Evolutionary conservation across 1,140 invertebrate species (phyloP).

Genomic region (Ceratina japonica): DNA sequence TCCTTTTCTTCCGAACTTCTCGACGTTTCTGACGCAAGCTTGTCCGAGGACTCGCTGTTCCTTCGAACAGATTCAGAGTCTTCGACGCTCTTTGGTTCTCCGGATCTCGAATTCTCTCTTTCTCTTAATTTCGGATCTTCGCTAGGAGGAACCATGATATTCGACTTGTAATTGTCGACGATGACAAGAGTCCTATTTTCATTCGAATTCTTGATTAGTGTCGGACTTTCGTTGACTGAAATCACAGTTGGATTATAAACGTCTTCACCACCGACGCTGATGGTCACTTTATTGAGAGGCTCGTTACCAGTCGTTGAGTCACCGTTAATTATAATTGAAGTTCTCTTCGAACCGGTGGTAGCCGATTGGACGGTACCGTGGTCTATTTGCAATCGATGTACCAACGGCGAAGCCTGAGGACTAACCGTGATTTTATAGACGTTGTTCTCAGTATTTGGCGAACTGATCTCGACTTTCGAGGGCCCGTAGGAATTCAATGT

Average conservation of each 20-base stretch:
- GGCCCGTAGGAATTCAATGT: conserved; percentile 55
- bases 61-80: neutral
- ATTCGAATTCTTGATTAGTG: conserved; percentile 64
- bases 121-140: conserved; percentile 52
- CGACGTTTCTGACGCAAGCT: neutral
- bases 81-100: neutral
- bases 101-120: too few species aligned
- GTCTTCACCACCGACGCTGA: conserved; percentile 76
- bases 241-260: conserved; percentile 77
- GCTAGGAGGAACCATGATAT: conserved; percentile 69
- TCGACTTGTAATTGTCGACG: conserved; percentile 76
- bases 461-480: conserved; percentile 71
- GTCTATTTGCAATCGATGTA: conserved; percentile 82
- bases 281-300: conserved; percentile 75
- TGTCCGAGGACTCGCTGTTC: neutral
- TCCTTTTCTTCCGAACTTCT: conserved; percentile 8
- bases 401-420: conserved; percentile 73
- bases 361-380: conserved; percentile 53
- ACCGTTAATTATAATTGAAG: conserved; percentile 87
- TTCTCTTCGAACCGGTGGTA: conserved; percentile 80
- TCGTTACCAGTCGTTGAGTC: conserved; percentile 84
- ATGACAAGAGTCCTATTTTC: conserved; percentile 77
- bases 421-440: conserved; percentile 77
- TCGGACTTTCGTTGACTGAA: conserved; percentile 69
- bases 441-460: conserved; percentile 63